Conservation (phyloP, 1,140 invertebrate genomes). For the Cydia splendana region DNA sequence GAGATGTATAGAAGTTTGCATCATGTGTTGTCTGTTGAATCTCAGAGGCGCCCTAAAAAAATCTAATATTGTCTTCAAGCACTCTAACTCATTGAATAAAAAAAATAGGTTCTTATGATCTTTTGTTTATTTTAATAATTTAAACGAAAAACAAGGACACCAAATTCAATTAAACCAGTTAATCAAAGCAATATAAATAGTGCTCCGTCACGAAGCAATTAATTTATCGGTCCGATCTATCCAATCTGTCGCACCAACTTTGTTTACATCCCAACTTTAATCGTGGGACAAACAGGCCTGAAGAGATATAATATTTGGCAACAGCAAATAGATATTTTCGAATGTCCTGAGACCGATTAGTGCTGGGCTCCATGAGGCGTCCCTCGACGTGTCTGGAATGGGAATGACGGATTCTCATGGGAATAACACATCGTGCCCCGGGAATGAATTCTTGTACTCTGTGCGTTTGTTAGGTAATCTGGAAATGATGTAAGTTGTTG, state of each 20-base stretch:
- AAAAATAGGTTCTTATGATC: too few relatives aligned
- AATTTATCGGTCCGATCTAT: neutral
- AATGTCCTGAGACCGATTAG: slow-evolving; percentile 12
- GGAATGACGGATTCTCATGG: slow-evolving; percentile 3
- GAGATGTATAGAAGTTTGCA: too few relatives aligned
- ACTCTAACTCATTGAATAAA: too few relatives aligned
- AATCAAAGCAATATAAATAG: neutral
- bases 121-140: neutral
- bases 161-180: neutral
- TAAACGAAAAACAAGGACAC: neutral
- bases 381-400: slow-evolving; percentile 8
- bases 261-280: slow-evolving; percentile 11
- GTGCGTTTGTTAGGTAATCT: neutral
- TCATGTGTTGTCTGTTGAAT: too few relatives aligned
- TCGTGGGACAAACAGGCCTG: neutral
- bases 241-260: neutral
- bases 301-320: slow-evolving; percentile 2
- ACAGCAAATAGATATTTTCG: slow-evolving; percentile 30
- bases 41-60: too few relatives aligned
- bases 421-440: neutral
- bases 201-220: neutral
- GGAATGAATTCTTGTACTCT: neutral
- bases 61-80: too few relatives aligned
- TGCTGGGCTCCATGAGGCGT: neutral
- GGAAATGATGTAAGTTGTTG: neutral